phyloP scores from a whole-genome alignment of 2,113 vertebrate species.

The Casuarius casuarius region DNA sequence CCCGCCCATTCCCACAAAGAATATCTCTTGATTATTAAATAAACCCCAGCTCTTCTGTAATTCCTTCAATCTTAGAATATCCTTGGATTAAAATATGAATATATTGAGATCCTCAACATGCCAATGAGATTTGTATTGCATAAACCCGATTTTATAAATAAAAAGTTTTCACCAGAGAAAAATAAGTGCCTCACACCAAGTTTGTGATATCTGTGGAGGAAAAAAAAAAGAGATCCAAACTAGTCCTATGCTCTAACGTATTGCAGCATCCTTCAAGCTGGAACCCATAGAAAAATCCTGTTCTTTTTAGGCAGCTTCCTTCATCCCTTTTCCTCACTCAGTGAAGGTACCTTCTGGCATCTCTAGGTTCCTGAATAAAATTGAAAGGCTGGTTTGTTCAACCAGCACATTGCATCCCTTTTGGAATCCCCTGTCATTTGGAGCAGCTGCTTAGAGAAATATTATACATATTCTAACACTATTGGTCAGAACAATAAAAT shows the following conservation, averaged over 20 bases:
- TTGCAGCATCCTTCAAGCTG: neutral
- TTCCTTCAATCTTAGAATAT: neutral
- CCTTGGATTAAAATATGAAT: neutral
- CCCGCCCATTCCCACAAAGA: neutral
- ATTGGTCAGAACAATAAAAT: neutral
- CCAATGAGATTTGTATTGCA: neutral
- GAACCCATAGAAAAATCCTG: neutral
- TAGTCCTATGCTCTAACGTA: neutral
- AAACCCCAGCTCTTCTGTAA: neutral
- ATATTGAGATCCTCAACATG: neutral
- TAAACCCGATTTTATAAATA: neutral
- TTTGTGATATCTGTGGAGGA: neutral
- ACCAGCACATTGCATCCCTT: neutral
- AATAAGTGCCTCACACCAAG: neutral
- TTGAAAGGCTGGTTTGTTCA: neutral
- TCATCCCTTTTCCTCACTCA: neutral
- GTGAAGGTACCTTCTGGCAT: neutral
- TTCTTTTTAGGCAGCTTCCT: neutral
- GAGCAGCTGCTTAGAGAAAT: neutral
- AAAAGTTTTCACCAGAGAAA: neutral
- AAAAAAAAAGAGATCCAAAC: neutral
- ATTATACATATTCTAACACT: neutral
- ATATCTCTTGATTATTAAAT: neutral
- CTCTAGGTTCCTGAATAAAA: neutral
- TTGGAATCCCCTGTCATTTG: neutral